Base-by-base conservation (phyloP, 2,113 vertebrate species). In the Microtus richardsoni region DNA sequence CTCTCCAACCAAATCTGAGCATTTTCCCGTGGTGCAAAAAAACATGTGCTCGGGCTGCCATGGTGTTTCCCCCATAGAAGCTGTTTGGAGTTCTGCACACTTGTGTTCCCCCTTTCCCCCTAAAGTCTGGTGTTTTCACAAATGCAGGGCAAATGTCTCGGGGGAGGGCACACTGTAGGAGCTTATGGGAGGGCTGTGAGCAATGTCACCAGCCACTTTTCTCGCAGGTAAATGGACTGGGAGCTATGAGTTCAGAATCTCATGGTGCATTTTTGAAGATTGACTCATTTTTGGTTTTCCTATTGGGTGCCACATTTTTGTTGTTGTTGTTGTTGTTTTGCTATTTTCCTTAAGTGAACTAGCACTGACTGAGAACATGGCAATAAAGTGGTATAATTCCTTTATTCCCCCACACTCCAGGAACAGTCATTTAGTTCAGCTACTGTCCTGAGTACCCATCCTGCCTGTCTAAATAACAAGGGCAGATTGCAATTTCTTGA, bases 1-100 rank as follows among this genome's bases (percentile, higher is more conserved):
- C 96, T 93, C 88, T 91, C 92, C 97, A 96, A 92, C 93, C 91
- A 47, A 88, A 92, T 87, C 90, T 58, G 95, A 97, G 82, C 92
- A 47, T 94, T 91, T 87, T 54, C 86, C 94, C 94, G 96, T 60
- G 93, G 94, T 86, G 88, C 97, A 96, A 97, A 96, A 95, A 97
- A 96, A 95, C 83, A 96, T 66, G 93, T 71, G 93, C 95, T 87
- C 68, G 85, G 92, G 88, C 77, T 92, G 73, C 87, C 94, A 52
- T 79, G 90, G 85, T 80, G 88, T 82, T 71, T 58, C n/a, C 13
- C 24, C 78, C 7, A 21, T 54, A 52, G 88, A 83, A 52, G 68
- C 78, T 70, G 9, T 80, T 90, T 66, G 85, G 44, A 94, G 49
- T 91, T 71, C 49, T 44, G 49, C 10, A 82, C 77, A n/a, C 54